A percentile compares a stretch with the other conserved stretches of the same genome.
These are phyloP conservation scores for Sus cebifrons DNA, from an alignment of 2,797 vertebrate genomes.

Conservation along the genomic window DNA sequence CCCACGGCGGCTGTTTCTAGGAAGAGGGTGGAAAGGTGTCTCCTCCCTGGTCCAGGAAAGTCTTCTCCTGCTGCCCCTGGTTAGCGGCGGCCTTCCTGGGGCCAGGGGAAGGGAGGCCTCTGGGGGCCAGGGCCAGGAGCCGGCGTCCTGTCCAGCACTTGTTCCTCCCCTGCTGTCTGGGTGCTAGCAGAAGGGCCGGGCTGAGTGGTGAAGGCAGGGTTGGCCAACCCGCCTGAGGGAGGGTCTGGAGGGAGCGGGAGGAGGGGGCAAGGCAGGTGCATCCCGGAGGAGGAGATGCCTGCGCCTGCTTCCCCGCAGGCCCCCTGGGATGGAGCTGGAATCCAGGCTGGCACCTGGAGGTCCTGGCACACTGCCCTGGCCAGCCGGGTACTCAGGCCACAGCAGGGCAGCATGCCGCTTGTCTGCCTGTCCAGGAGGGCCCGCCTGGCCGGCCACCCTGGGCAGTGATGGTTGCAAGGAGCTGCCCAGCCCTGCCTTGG, in stretches of 20 bases:
- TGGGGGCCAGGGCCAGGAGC: not conserved
- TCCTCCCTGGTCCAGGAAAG: slow-evolving; percentile 38
- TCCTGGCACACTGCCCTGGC: slow-evolving; percentile 80
- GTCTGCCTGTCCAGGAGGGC: slow-evolving; percentile 67
- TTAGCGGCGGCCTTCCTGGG: not conserved
- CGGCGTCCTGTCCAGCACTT: slow-evolving; percentile 16
- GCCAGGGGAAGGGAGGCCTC: not conserved
- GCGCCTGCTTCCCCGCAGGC: not conserved
- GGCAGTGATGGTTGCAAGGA: slow-evolving; percentile 70
- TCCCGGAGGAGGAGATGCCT: slow-evolving; percentile 51
- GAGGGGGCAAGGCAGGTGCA: slow-evolving; percentile 82
- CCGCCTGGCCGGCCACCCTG: slow-evolving; percentile 38
- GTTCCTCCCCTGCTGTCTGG: not conserved
- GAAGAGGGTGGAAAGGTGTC: slow-evolving; percentile 61
- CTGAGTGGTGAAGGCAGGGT: not conserved
- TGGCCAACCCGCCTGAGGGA: not conserved
- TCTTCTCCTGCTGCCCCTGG: not conserved
- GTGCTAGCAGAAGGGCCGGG: slow-evolving; percentile 19
- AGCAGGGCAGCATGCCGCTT: slow-evolving; percentile 71
- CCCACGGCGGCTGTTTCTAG: slow-evolving; percentile 28
- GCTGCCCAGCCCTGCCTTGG: slow-evolving; percentile 78
- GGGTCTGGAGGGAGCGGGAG: not conserved
- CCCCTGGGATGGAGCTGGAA: slow-evolving; percentile 73
- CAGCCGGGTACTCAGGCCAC: slow-evolving; percentile 80
- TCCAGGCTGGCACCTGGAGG: slow-evolving; percentile 85